Evolutionary conservation across 2,888 invertebrate species (phyloP), one percentile per base, ranked within the genome.

Genomic region (Argynnis bischoffii): DNA sequence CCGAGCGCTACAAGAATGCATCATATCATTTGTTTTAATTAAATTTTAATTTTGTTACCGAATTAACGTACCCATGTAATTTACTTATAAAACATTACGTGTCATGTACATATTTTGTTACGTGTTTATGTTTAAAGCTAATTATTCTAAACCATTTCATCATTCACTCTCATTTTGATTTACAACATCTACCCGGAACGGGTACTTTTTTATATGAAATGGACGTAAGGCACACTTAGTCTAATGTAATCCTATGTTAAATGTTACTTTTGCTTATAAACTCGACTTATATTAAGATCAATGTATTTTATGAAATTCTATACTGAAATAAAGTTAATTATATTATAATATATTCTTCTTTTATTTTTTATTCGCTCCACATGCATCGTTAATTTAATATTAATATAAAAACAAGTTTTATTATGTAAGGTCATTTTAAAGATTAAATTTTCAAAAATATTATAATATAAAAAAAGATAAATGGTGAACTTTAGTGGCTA

Each of bases 11-110:
- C 93, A 93, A 93, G 93, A 93, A 93, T 93, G 84, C 90, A 88
- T 93, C 93, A 93, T 93, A 93, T 93, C 93, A 93, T 93, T 93
- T 93, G 89, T 89, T 92, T 90, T 92, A 88, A 88, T 88, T 88
- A 83, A 88, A 82, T 84, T 88, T 83, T 87, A 82, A 82, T 89
- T 79, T 86, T 81, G 73, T 88, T 85, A 86, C 85, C 82, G 83
- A 80, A 77, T 85, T 86, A 85, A 83, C 77, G 74, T 88, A 83
- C 78, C 80, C 84, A 83, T 82, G 75, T 89, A 84, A 83, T 85
- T 84, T 84, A 84, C 80, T 82, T 81, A 83, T 77, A 60, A 67
- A 59, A 54, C 64, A 59, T 66, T 63, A 64, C 66, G 46, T 75
- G 74, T 69, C 57, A 65, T 70, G 57, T 73, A 41, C 26, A 59